Evolutionary conservation across 2,888 invertebrate species (phyloP).

Genomic region (Epinotia ramella): DNA sequence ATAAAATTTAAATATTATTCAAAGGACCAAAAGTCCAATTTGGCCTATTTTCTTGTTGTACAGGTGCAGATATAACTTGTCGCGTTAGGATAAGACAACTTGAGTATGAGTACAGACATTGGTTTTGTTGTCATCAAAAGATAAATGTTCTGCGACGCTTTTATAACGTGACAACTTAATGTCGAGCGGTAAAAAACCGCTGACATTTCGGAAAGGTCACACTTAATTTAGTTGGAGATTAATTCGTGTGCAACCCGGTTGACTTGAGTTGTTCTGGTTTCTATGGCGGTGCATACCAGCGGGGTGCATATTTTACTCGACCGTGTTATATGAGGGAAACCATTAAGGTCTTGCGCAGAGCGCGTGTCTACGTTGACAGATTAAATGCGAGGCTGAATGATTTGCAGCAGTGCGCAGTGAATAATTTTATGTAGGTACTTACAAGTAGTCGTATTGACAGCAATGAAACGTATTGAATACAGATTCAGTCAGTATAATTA

Average conservation of each 20-base stretch:
- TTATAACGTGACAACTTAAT: slow-evolving; percentile 72
- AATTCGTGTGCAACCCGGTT: slow-evolving; percentile 20
- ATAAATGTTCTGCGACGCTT: slow-evolving; percentile 70
- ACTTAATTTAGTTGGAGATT: slow-evolving; percentile 35
- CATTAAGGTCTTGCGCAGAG: slow-evolving; percentile 25
- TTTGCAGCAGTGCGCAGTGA: slow-evolving; percentile 12
- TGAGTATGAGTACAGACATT: slow-evolving; percentile 68
- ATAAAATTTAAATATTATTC: slow-evolving; percentile 50
- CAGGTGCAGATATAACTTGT: slow-evolving; percentile 40
- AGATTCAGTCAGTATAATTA: no score
- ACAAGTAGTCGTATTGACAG: not conserved
- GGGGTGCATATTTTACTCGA: not conserved
- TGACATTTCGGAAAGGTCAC: slow-evolving; percentile 30
- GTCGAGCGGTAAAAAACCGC: slow-evolving; percentile 53
- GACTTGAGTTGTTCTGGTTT: not conserved
- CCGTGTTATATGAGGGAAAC: slow-evolving; percentile 15
- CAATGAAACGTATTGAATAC: no score
- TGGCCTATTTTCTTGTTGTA: slow-evolving; percentile 38
- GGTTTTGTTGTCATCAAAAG: slow-evolving; percentile 73
- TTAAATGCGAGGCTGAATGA: slow-evolving; percentile 33
- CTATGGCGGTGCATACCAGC: not conserved
- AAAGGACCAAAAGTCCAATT: slow-evolving; percentile 53
- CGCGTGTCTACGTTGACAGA: slow-evolving; percentile 27
- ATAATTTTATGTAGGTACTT: slow-evolving; percentile 4
- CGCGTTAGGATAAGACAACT: slow-evolving; percentile 68